phyloP scores from a whole-genome alignment of 2,113 vertebrate species.

The Crocuta crocuta region DNA sequence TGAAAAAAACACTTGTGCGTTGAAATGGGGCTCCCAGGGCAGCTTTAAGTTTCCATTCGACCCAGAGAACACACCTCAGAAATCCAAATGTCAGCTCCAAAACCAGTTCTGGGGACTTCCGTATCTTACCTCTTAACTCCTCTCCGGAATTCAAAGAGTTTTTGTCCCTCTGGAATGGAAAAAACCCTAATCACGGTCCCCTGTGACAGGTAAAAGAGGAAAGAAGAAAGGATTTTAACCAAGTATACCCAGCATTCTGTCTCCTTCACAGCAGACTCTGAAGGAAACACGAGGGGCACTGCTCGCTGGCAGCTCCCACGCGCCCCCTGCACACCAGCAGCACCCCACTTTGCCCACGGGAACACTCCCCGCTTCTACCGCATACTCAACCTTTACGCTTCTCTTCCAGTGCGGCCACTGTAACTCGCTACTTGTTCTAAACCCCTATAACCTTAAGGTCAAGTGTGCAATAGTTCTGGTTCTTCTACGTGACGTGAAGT shows the following conservation, averaged over 20 bases:
- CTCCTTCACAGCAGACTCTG: background rate
- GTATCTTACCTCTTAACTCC: constrained; percentile 95
- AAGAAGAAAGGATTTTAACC: background rate
- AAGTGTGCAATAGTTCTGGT: background rate
- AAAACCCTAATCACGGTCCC: constrained; percentile 99
- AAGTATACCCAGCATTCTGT: fast-evolving
- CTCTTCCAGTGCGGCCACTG: background rate
- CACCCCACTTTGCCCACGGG: no score
- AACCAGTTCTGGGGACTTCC: background rate
- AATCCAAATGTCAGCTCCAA: background rate
- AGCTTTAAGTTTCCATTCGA: background rate
- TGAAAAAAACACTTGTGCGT: fast-evolving
- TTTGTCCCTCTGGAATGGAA: constrained; percentile 99
- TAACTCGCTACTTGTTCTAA: background rate
- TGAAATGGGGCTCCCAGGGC: background rate
- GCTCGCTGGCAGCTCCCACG: background rate
- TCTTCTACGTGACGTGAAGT: background rate
- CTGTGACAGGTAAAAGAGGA: constrained; percentile 80
- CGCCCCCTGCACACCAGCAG: background rate
- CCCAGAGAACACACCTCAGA: fast-evolving
- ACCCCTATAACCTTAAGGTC: background rate
- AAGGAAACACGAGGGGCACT: fast-evolving
- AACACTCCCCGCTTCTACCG: fast-evolving
- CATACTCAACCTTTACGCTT: background rate
- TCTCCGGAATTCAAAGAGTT: constrained; percentile 98